Evolutionary conservation across 2,888 invertebrate species (phyloP), one percentile per base, ranked within the genome.

Genomic region (Archips crataeganus): DNA sequence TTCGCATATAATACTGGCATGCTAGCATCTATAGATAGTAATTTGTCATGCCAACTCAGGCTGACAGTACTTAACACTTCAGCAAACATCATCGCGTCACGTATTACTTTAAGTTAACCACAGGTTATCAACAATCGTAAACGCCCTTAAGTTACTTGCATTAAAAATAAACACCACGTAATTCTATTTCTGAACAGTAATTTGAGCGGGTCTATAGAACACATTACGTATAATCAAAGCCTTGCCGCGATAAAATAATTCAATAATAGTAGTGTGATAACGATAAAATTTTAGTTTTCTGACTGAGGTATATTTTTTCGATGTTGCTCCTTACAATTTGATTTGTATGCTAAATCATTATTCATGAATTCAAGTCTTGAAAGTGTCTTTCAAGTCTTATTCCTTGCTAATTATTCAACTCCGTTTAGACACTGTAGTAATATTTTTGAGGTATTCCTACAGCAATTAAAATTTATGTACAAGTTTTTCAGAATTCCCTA

Each of bases 1-100:
- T 64, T 63, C 68, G 68, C 57, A 60, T 36, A 4, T 57, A 42
- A 36, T n/a, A 32, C 49, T 32, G 39, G 10, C 34, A 47, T 8
- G 34, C 32, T 10, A 36, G 47, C 36, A n/a, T 64, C 70, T 74
- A 74, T 54, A 74, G 70, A 74, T 74, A 74, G 65, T 60, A 15
- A 74, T 74, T 70, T 45, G 74, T 74, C 74, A 74, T 65, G 45
- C 45, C 61, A 4, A 64, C 39, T 42, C 13, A 3, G 42, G 45
- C 62, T 63, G 23, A 68, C 6, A 10, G 51, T 63, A 67, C 68
- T 39, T 68, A 47, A 36, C 32, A 70, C 69, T 73, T 64, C 45
- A 63, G 62, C 42, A 73, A 69, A 70, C 51, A 70, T n/a, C 62
- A 36, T 39, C 36, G 1, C 49, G 36, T 65, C 60, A 54, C 42